phyloP scores from a whole-genome alignment of 2,113 vertebrate species.

The Oriolus oriolus region DNA sequence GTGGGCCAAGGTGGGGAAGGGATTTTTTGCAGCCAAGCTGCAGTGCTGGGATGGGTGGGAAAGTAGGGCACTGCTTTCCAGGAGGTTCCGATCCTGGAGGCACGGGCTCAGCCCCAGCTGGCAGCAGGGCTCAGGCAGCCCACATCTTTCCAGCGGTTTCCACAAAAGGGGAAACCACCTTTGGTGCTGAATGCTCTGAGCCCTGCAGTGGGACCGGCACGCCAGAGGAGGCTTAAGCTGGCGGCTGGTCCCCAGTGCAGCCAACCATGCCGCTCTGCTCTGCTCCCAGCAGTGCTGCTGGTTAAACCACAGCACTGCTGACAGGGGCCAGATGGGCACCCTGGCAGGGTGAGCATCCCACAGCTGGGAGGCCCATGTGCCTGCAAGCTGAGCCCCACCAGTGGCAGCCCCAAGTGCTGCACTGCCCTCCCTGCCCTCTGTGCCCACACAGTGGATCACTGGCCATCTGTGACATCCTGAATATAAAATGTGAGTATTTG shows the following conservation, averaged over 20 bases:
- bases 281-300: neutral
- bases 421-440: neutral
- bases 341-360: accelerated
- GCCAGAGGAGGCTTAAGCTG: neutral
- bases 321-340: neutral
- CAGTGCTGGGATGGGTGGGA: neutral
- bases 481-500: neutral
- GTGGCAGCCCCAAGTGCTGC: neutral
- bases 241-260: neutral
- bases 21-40: neutral
- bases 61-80: neutral
- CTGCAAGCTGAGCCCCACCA: neutral
- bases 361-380: accelerated
- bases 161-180: neutral
- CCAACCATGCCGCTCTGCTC: neutral
- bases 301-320: neutral
- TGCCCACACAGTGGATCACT: neutral
- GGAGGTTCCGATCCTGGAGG: neutral
- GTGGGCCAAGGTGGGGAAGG: neutral
- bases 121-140: accelerated
- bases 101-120: neutral
- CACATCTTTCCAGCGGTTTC: neutral
- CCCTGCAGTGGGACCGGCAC: neutral
- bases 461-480: neutral
- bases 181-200: neutral